Conservation (phyloP, 2,888 invertebrate species). For the Brachypalpus laphriformis region DNA sequence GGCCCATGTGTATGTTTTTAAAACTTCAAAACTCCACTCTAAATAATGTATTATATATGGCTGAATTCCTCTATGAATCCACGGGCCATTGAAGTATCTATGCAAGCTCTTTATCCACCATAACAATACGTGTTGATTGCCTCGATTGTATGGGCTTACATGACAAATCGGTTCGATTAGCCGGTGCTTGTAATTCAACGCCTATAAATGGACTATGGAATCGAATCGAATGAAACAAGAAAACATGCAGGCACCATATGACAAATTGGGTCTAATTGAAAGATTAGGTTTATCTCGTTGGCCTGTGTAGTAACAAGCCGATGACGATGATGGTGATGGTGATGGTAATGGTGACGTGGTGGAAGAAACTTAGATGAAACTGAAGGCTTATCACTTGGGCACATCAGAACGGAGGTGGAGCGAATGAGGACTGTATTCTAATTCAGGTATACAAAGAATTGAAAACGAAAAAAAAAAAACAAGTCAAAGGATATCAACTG, state of each 20-base stretch:
- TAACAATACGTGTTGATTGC: slow-evolving; percentile 82
- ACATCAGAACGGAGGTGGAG: background rate
- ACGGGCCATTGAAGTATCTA: slow-evolving; percentile 34
- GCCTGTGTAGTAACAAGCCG: background rate
- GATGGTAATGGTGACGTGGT: background rate
- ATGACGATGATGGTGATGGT: slow-evolving; percentile 4
- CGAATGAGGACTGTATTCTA: slow-evolving; percentile 6
- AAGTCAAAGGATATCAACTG: slow-evolving; percentile 22
- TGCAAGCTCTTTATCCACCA: slow-evolving; percentile 25
- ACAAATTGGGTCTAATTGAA: slow-evolving; percentile 83
- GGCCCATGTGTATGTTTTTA: slow-evolving; percentile 1
- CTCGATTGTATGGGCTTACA: slow-evolving; percentile 75
- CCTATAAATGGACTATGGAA: slow-evolving; percentile 82
- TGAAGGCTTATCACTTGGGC: slow-evolving; percentile 5
- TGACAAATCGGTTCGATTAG: slow-evolving; percentile 83
- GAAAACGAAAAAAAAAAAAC: background rate
- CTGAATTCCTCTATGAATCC: slow-evolving; percentile 23
- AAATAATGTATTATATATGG: background rate
- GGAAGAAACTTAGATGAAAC: slow-evolving; percentile 5
- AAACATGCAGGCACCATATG: slow-evolving; percentile 77
- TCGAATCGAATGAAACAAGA: slow-evolving; percentile 76
- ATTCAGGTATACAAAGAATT: background rate
- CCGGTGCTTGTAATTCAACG: slow-evolving; percentile 83
- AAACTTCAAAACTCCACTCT: slow-evolving; percentile 9
- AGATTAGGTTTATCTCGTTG: slow-evolving; percentile 80